phyloP scores from a whole-genome alignment of 2,888 invertebrate species.

The Yponomeuta sedellus region DNA sequence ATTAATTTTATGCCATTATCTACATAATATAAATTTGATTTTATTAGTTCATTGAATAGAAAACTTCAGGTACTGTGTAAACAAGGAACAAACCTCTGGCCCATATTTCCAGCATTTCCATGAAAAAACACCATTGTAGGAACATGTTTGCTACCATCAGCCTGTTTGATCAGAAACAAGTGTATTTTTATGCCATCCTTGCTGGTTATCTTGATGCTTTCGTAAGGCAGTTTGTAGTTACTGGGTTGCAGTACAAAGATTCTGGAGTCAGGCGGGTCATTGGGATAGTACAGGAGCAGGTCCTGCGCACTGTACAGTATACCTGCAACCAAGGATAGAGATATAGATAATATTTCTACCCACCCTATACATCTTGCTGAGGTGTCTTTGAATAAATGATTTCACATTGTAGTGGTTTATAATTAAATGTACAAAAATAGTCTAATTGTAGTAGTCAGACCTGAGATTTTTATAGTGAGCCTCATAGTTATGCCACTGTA shows the following conservation, averaged over 20 bases:
- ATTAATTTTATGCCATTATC: no score
- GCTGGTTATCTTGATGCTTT: slow-evolving; percentile 83
- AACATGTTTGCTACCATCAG: slow-evolving; percentile 79
- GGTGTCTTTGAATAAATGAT: no score
- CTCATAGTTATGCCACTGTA: neutral
- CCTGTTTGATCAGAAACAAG: slow-evolving; percentile 88
- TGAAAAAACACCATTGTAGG: slow-evolving; percentile 94
- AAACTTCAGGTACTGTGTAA: no score
- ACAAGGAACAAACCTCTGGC: slow-evolving; percentile 80
- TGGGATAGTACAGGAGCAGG: slow-evolving; percentile 90
- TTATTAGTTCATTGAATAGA: no score
- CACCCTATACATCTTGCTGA: neutral
- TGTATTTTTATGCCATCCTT: slow-evolving; percentile 87
- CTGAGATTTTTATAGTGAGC: slow-evolving; percentile 12
- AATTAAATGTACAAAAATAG: neutral
- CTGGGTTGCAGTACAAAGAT: slow-evolving; percentile 92
- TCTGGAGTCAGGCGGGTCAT: slow-evolving; percentile 91
- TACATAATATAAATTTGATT: no score
- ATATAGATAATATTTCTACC: no score
- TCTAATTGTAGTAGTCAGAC: slow-evolving; percentile 12
- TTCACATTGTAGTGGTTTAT: no score
- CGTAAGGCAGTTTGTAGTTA: slow-evolving; percentile 90
- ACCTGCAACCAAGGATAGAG: slow-evolving; percentile 65
- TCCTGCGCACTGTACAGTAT: slow-evolving; percentile 92
- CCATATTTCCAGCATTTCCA: slow-evolving; percentile 98